Base-by-base conservation (phyloP, 1,140 invertebrate species). In the Cyclargus thomasi region DNA sequence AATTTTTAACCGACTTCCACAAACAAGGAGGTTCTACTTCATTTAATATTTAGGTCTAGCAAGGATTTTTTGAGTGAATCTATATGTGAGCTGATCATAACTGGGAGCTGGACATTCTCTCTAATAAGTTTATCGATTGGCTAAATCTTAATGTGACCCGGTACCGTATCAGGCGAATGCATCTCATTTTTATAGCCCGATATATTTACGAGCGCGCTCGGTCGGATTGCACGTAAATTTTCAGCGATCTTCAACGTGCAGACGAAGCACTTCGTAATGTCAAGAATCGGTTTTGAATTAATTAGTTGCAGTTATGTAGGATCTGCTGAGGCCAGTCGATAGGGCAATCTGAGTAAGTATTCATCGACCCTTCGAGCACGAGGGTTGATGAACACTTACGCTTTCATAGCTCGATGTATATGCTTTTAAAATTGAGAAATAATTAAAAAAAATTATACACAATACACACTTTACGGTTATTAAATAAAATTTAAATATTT, bases 131-230 rank as follows among this genome's bases (percentile, higher is more conserved):
- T 29, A 29, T 29, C 29, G 29, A 29, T 5, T 29, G 39, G 39
- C 14, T 47, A 16, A 47, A 47, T 16, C 11, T 47, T 29, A 47
- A 47, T 47, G 39, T 4, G 8, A 47, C 8, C 39, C 39, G 39
- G 84, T 82, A 79, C 84, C 79, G 72, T 77, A 83, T 83, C 78
- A 82, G 81, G 76, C 76, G 73, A 80, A 83, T 82, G 80, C 77
- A 71, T 75, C 70, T 69, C 70, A 76, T 78, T 85, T 85, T 88
- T 86, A 86, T 78, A 69, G 76, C 71, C 70, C 66, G 80, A 85
- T 85, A 81, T 81, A 86, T 88, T 88, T 86, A 85, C 80, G 80
- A 75, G 69, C 78, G 77, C 81, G 80, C 78, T 84, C 80, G 69
- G 74, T 78, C 72, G 74, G 79, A 83, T 79, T 78, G 80, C 74